Base-by-base conservation (phyloP, 92 coral and sea anemone genomes). In the Siderastrea radians region DNA sequence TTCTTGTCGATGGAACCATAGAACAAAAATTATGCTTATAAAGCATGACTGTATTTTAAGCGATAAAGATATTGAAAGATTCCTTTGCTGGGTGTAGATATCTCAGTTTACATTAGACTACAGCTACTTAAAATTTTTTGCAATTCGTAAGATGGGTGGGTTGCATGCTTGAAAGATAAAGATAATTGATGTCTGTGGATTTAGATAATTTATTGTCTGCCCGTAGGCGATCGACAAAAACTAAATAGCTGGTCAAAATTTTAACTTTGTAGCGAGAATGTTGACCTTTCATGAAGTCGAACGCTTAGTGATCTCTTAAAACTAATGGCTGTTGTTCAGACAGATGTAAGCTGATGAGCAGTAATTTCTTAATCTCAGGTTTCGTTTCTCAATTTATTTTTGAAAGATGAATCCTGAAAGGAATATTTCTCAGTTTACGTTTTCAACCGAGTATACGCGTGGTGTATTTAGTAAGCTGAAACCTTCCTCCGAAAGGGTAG, bases 401-500 rank as follows among this genome's bases (percentile, higher is more conserved):
- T 26, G 38, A 26, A 26, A 26, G 38, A 26, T 26, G 38, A 26
- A 26, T 26, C 38, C 38, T 26, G 38, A 26, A 26, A 26, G 16
- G 62, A 58, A 58, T 15, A 58, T 53, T 5, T 6, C 57, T 53
- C 57, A 47, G 13, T 50, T 12, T 48, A 10, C 8, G 19, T 69
- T 69, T 5, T 13, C 72, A 67, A 14, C 13, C 48, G 1, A 5
- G 14, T 51, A 46, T 4, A 26, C 9, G 63, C 12, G 79, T 7
- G 6, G 79, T 53, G 79, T 53, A 9, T 50, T 51, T 53, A 77
- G 81, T 57, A 77, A 77, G 49, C n/a, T 60, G 81, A 77, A 58
- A 77, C 47, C 7, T 46, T 11, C 61, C 44, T 2, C 7, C 52
- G 47, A 74, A 7, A 16, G 12, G 67, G 49, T 5, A 50, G 46